A percentile compares a stretch with the other conserved stretches of the same genome.
phyloP scores from a whole-genome alignment of 2,797 vertebrate species.

The Salmo trutta region DNA sequence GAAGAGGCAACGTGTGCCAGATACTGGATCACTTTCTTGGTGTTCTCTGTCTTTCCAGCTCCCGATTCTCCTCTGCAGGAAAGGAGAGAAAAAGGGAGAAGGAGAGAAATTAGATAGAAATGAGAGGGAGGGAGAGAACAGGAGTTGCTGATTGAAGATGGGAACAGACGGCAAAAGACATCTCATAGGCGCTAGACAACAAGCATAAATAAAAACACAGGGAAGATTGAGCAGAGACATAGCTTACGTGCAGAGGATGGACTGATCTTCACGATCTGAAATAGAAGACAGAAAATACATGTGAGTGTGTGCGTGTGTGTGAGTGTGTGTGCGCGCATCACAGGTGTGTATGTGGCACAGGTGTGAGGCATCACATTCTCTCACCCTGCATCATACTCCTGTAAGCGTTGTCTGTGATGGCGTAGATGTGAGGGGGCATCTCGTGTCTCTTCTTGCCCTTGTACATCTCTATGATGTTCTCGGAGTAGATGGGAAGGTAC shows the following conservation, averaged over 20 bases:
- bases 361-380: slow-evolving; percentile 6
- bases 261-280: slow-evolving; percentile 92
- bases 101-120: background rate
- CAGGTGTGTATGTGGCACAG: background rate
- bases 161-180: background rate
- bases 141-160: background rate
- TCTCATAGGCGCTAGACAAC: background rate
- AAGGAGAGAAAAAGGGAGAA: background rate
- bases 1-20: slow-evolving; percentile 93
- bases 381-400: slow-evolving; percentile 99
- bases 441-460: slow-evolving; percentile 98
- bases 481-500: slow-evolving; percentile 93
- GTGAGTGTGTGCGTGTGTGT: background rate
- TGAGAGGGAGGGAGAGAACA: background rate
- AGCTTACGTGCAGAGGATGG: slow-evolving; percentile 98
- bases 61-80: slow-evolving; percentile 90
- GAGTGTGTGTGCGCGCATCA: background rate
- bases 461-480: slow-evolving; percentile 98
- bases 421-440: slow-evolving; percentile 98
- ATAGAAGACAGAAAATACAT: slow-evolving; percentile 6
- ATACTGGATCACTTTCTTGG: slow-evolving; percentile 99
- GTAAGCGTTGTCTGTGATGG: slow-evolving; percentile 96
- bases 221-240: background rate
- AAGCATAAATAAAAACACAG: too few relatives aligned
- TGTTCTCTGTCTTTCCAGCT: slow-evolving; percentile 98